Evolutionary conservation across 2,888 invertebrate species (phyloP).

Genomic region (Pammene fasciana): DNA sequence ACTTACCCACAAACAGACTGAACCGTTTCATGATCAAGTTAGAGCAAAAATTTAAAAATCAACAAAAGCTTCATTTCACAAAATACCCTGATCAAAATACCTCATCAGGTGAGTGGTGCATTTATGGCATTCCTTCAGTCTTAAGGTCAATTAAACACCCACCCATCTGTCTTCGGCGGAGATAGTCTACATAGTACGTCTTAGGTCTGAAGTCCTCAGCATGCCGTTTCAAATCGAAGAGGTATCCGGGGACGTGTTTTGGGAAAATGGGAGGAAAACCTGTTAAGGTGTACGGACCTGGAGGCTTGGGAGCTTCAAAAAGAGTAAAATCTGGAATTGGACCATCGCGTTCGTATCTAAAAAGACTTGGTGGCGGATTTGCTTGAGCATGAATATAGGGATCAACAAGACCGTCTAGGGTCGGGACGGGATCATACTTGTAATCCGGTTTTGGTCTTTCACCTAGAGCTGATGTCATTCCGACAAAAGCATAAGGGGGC

Average conservation of each 20-base stretch:
- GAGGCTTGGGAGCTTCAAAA: slow-evolving; percentile 62
- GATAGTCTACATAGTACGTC: slow-evolving; percentile 82
- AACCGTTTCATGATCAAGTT: slow-evolving; percentile 52
- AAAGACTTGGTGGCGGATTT: slow-evolving; percentile 69
- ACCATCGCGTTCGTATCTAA: slow-evolving; percentile 74
- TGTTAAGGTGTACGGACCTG: slow-evolving; percentile 73
- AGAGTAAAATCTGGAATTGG: slow-evolving; percentile 73
- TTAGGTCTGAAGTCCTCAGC: slow-evolving; percentile 77
- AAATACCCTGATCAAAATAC: slow-evolving; percentile 37
- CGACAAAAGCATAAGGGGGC: slow-evolving; percentile 72
- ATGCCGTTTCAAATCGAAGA: slow-evolving; percentile 74
- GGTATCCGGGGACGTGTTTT: slow-evolving; percentile 78
- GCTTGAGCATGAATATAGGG: slow-evolving; percentile 67
- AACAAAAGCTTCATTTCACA: slow-evolving; percentile 46
- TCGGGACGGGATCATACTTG: slow-evolving; percentile 71
- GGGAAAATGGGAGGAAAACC: slow-evolving; percentile 78
- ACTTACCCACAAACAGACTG: slow-evolving; percentile 28
- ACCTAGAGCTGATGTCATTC: slow-evolving; percentile 75
- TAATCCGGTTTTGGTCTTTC: slow-evolving; percentile 72
- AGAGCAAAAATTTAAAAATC: slow-evolving; percentile 54
- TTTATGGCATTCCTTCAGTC: slow-evolving; percentile 68
- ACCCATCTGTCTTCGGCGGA: slow-evolving; percentile 80
- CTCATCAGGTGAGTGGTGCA: slow-evolving; percentile 55
- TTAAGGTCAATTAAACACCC: slow-evolving; percentile 75
- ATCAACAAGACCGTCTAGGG: slow-evolving; percentile 71